Evolutionary conservation across 1,140 invertebrate species (phyloP).

Genomic region (Phymastichus coffea): DNA sequence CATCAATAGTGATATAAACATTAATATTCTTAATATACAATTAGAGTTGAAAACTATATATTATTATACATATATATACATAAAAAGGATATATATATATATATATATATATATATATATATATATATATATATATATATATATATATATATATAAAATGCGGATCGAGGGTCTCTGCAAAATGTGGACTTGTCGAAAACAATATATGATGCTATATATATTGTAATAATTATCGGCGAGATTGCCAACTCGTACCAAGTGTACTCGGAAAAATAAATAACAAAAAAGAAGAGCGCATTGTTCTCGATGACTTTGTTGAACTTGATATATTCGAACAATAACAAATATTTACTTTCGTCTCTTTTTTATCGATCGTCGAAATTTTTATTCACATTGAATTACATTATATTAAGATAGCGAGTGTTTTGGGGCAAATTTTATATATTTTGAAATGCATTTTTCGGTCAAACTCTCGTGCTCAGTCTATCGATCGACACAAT

Average conservation of each 20-base stretch:
- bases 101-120: too few species aligned
- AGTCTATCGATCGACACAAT: not conserved
- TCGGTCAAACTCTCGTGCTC: too few species aligned
- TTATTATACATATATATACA: not conserved
- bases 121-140: too few species aligned
- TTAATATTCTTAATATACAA: constrained; percentile 12
- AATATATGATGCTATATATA: not conserved
- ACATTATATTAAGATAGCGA: too few species aligned
- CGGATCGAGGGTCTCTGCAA: not conserved
- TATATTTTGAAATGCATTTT: too few species aligned
- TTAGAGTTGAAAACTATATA: constrained; percentile 7
- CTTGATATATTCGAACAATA: not conserved
- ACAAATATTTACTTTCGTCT: too few species aligned
- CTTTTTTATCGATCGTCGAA: too few species aligned
- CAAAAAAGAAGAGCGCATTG: not conserved
- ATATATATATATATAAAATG: too few species aligned
- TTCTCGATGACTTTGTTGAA: not conserved
- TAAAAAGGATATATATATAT: too few species aligned
- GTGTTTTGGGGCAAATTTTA: too few species aligned
- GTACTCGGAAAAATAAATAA: not conserved
- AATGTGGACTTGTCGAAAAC: not conserved
- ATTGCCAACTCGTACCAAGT: constrained; percentile 10
- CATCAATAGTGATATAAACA: constrained; percentile 15
- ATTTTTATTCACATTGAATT: too few species aligned
- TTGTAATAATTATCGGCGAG: not conserved